A percentile compares a stretch with the other conserved stretches of the same genome.
Conservation (phyloP, 2,888 invertebrate genomes). For the Coenonympha glycerion region DNA sequence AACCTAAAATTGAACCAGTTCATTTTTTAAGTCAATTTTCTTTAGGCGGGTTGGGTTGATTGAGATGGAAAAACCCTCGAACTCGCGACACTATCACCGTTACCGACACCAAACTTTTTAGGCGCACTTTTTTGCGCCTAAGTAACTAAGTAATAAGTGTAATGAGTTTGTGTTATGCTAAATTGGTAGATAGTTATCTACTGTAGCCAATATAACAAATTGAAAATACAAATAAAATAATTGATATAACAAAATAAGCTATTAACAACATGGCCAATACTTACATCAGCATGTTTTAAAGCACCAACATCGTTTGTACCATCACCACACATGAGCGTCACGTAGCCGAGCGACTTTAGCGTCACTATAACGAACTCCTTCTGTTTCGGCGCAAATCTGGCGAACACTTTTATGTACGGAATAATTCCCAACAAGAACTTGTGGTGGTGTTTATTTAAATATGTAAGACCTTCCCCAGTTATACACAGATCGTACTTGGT, state of each 20-base stretch:
- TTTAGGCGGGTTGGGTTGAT: no score
- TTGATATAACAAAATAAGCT: no score
- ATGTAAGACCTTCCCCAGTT: conserved; percentile 92
- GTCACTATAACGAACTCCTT: conserved; percentile 96
- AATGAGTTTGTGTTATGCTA: no score
- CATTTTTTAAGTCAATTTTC: no score
- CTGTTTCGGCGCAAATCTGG: conserved; percentile 98
- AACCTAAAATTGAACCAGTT: conserved; percentile 60
- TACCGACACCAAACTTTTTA: no score
- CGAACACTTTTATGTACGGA: conserved; percentile 93
- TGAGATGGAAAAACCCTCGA: no score
- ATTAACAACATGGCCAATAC: conserved; percentile 49
- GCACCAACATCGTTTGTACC: conserved; percentile 99
- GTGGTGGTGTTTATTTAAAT: conserved; percentile 78
- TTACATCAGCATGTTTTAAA: conserved; percentile 97
- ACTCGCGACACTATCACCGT: no score
- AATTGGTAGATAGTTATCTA: no score
- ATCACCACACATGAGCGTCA: conserved; percentile 99
- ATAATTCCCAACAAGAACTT: conserved; percentile 82
- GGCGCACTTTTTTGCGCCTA: no score
- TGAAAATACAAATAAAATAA: no score
- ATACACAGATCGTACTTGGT: conserved; percentile 92
- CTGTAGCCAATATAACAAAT: no score
- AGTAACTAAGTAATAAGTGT: no score
- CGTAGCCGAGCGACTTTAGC: conserved; percentile 89